These are phyloP conservation scores for Pseudachorutes palmiensis DNA, from an alignment of 1,140 invertebrate genomes.

Conservation along the genomic window DNA sequence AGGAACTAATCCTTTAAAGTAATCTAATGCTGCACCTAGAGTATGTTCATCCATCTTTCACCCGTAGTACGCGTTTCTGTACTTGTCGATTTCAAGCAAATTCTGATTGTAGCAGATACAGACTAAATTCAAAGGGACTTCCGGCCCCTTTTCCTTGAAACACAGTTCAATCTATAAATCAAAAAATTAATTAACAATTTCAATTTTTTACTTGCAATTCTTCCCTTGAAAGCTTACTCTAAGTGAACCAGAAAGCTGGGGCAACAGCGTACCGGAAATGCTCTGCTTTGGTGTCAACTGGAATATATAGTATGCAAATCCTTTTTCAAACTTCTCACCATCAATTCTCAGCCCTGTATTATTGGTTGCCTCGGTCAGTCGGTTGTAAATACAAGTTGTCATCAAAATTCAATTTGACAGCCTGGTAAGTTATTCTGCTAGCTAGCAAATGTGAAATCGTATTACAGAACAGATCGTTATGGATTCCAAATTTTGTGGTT, in stretches of 20 bases:
- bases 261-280: neutral
- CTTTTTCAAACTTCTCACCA: neutral
- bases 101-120: neutral
- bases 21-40: neutral
- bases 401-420: neutral
- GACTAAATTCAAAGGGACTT: neutral
- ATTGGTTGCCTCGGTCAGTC: neutral
- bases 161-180: neutral
- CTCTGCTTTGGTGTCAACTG: neutral
- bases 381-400: neutral
- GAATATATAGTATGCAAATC: neutral
- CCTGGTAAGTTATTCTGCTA: neutral
- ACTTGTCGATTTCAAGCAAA: neutral
- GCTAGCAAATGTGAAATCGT: too few species aligned
- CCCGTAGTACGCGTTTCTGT: neutral
- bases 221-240: neutral
- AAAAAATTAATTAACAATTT: neutral
- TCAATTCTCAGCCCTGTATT: neutral
- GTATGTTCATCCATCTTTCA: neutral
- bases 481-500: neutral
- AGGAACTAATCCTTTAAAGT: neutral
- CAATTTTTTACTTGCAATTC: neutral
- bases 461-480: too few species aligned
- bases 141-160: neutral
- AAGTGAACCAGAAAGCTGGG: neutral